Evolutionary conservation across 1,140 invertebrate species (phyloP).

Genomic region (Dolichoris vasculosae): DNA sequence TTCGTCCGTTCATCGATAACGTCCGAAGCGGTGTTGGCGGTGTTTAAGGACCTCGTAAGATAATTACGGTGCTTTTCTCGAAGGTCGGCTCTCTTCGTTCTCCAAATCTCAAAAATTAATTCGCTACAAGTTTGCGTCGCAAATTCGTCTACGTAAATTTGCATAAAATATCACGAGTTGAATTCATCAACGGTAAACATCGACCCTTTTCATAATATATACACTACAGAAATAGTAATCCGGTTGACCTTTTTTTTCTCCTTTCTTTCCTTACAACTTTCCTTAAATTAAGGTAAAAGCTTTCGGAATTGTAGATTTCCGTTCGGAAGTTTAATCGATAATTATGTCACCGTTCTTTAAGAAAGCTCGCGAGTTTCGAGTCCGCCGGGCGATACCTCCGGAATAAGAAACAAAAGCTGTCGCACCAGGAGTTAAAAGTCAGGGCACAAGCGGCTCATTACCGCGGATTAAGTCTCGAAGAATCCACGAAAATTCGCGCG

Average conservation of each 20-base stretch:
- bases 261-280: background rate
- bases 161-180: background rate
- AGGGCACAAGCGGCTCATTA: background rate
- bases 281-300: background rate
- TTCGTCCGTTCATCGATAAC: background rate
- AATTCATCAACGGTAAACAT: background rate
- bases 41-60: background rate
- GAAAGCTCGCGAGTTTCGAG: too few relatives aligned
- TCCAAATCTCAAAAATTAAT: background rate
- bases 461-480: background rate
- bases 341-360: background rate
- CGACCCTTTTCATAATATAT: background rate
- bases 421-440: background rate
- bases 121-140: background rate
- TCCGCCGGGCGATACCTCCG: too few relatives aligned
- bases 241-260: background rate
- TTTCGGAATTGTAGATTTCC: background rate
- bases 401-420: background rate
- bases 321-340: background rate
- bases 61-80: background rate
- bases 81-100: background rate
- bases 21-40: background rate
- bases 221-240: background rate
- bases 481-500: constrained; percentile 5
- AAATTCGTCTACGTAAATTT: background rate